Evolutionary conservation across 2,113 vertebrate species (phyloP), one percentile per base, ranked within the genome.

Genomic region (Genyomyrus donnyi): DNA sequence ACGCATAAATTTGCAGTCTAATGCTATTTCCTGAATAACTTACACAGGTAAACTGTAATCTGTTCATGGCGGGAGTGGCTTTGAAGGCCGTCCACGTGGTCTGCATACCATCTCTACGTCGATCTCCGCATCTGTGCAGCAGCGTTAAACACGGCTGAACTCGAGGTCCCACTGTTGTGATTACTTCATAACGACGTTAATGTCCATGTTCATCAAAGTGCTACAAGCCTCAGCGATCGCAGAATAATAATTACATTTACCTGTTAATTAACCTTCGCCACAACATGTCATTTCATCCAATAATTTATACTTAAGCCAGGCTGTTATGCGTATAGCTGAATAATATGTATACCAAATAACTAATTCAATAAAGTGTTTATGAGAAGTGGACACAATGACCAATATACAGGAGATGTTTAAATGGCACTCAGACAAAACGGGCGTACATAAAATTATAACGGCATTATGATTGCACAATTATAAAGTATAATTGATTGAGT

Each of bases 211-310:
- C 90, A 90, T 91, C 58, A 88, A 93, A 91, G 88, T 91, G 91
- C 91, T 92, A 92, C 89, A 91, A 74, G 88, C 85, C 87, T 89
- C 90, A 89, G 90, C 92, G 91, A 91, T 92, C 91, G 91, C 74
- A 91, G 90, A 91, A 91, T 91, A 93, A 91, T 91, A 91, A 91
- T 92, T 91, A 74, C 90, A 93, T 90, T 91, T 93, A 92, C 90
- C 90, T 92, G 89, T 90, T 93, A 91, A 93, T 93, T 91, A 93
- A 92, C 88, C 89, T 91, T 88, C 92, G 66, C 87, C 90, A 89
- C 92, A 92, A 92, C 89, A 83, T 90, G 90, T 91, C 91, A 91
- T 92, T 91, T 92, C 90, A 92, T 91, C 80, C 58, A 91, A 86
- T 92, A 91, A 70, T 90, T 90, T 58, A 90, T 90, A 87, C 89